A percentile compares a stretch with the other conserved stretches of the same genome.
Evolutionary conservation across 2,113 vertebrate species (phyloP).

Genomic region (Isurus oxyrinchus): DNA sequence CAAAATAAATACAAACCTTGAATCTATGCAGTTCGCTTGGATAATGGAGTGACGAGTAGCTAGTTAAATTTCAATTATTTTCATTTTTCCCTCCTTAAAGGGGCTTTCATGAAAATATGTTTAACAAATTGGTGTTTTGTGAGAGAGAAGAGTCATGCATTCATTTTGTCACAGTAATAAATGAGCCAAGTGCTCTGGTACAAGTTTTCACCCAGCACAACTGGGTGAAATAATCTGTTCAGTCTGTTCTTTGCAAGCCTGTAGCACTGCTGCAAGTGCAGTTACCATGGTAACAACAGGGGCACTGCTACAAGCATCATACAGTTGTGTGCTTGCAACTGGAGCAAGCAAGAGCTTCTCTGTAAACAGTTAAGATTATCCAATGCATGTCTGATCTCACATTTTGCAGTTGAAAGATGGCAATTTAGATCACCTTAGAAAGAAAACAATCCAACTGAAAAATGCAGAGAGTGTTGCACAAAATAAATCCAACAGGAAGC

Average conservation of each 20-base stretch:
- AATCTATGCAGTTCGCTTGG: neutral
- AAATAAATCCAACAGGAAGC: neutral
- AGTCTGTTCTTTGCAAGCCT: neutral
- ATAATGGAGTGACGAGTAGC: neutral
- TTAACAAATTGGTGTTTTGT: neutral
- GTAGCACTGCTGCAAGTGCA: neutral
- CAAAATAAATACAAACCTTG: neutral
- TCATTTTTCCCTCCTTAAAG: neutral
- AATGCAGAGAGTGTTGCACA: neutral
- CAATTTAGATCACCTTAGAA: neutral
- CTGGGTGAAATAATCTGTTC: neutral
- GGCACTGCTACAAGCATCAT: neutral
- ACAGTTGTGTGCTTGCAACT: neutral
- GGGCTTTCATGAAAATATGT: neutral
- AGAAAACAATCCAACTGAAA: neutral
- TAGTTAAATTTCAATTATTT: neutral
- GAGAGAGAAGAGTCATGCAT: neutral
- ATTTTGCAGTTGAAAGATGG: neutral
- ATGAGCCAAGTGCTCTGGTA: neutral
- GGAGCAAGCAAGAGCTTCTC: neutral
- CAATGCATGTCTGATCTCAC: neutral
- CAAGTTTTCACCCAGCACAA: neutral
- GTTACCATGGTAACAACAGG: neutral
- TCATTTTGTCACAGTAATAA: neutral
- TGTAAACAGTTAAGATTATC: neutral